Evolutionary conservation across 1,140 invertebrate species (phyloP), one percentile per base, ranked within the genome.

Genomic region (Lethrus apterus): DNA sequence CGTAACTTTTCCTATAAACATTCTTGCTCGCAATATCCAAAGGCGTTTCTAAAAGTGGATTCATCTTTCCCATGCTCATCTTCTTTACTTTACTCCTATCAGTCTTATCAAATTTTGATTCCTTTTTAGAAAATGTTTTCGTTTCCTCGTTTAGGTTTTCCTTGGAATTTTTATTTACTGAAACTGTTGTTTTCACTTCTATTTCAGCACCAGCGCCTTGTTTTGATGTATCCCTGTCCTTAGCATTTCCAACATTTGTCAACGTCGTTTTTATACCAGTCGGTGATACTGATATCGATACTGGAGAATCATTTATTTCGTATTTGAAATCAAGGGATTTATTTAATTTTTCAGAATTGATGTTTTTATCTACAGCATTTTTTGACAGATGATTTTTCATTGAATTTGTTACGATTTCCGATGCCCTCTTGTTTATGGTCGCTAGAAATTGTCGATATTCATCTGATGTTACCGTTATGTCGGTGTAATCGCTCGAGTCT

Each of bases 401-500:
- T n/a, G n/a, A n/a, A n/a, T n/a, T n/a, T n/a, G n/a, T n/a, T n/a
- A n/a, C n/a, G n/a, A n/a, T n/a, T n/a, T n/a, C n/a, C n/a, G n/a
- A n/a, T n/a, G n/a, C n/a, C n/a, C 18, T 7, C 24, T 2, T 20
- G 24, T 10, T 23, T 19, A 38, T n/a, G 3, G 35, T n/a, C 13
- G 20, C 24, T 8, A 38, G 7, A 10, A 38, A 38, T n/a, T 38
- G 19, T 19, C 24, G 13, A 19, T 38, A 38, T 9, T 38, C 35
- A 8, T 19, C 8, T 1, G 35, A 15, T 11, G 20, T 38, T 4
- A 38, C 24, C 9, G 35, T 38, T 9, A 38, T 38, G 15, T 38
- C 35, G 10, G 35, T 38, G 10, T 18, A 20, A n/a, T 38, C 35
- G n/a, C 35, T 38, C 7, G 18, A 21, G n/a, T 38, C 35, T n/a